phyloP scores from a whole-genome alignment of 2,797 vertebrate genomes.

The Etheostoma perlongum region DNA sequence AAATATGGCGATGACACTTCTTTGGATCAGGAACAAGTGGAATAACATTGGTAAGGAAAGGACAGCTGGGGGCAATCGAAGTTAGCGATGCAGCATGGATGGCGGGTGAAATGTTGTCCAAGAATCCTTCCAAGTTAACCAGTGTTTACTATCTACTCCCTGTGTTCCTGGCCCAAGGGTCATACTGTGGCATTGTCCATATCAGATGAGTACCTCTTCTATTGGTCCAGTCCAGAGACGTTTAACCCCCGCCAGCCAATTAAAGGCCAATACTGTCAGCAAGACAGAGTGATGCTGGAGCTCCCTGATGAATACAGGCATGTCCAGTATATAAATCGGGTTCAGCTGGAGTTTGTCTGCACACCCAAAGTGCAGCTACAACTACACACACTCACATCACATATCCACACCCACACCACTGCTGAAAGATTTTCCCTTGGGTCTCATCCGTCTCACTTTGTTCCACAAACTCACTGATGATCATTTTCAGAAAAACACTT shows the following conservation, averaged over 20 bases:
- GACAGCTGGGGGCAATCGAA: constrained; percentile 42
- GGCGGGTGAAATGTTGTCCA: constrained; percentile 6
- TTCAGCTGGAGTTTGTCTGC: constrained; percentile 68
- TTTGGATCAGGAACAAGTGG: constrained; percentile 63
- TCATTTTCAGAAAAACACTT: constrained; percentile 57
- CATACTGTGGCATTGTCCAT: constrained; percentile 5
- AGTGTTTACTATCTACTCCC: constrained; percentile 4
- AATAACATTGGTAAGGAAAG: constrained; percentile 22
- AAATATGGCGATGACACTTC: constrained; percentile 61
- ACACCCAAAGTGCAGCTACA: constrained; percentile 35
- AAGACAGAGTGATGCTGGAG: constrained; percentile 47
- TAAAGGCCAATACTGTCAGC: constrained; percentile 66
- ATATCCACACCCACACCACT: constrained; percentile 24
- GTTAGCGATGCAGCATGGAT: constrained; percentile 16
- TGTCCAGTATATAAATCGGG: constrained; percentile 60
- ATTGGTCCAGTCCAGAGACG: constrained; percentile 46
- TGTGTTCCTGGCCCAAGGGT: constrained; percentile 19
- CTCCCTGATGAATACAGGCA: constrained; percentile 65
- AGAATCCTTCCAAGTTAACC: constrained; percentile 15
- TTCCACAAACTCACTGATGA: constrained; percentile 74
- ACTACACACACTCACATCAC: constrained; percentile 16
- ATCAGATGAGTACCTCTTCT: constrained; percentile 7
- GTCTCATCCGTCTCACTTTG: constrained; percentile 82
- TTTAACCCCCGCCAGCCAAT: constrained; percentile 64
- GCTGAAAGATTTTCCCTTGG: constrained; percentile 72